These are phyloP conservation scores for Syngnathus typhle DNA, from an alignment of 2,113 vertebrate species.

Conservation along the genomic window DNA sequence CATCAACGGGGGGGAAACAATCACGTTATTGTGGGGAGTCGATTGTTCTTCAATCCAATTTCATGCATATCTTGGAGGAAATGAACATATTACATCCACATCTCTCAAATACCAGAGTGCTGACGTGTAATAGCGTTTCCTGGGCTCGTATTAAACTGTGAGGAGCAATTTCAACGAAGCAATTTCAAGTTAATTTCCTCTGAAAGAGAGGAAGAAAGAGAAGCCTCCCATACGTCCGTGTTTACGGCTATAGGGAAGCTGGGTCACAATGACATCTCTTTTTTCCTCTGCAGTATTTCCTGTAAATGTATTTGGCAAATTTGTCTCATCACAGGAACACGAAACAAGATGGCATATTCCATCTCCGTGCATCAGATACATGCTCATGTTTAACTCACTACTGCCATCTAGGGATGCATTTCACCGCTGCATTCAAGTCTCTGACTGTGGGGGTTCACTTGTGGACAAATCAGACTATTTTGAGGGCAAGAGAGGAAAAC, in stretches of 20 bases:
- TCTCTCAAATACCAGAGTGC: slow-evolving; percentile 36
- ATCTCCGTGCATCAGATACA: slow-evolving; percentile 16
- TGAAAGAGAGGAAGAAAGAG: slow-evolving; percentile 25
- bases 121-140: slow-evolving; percentile 40
- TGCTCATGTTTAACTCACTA: slow-evolving; percentile 65
- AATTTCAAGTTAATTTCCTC: slow-evolving; percentile 62
- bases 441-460: neutral
- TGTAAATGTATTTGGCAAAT: slow-evolving; percentile 40
- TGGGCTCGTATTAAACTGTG: slow-evolving; percentile 32
- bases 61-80: slow-evolving; percentile 28
- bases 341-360: slow-evolving; percentile 29
- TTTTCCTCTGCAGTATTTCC: slow-evolving; percentile 21
- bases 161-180: slow-evolving; percentile 54
- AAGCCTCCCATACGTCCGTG: slow-evolving; percentile 36
- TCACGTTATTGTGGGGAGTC: slow-evolving; percentile 11
- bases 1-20: slow-evolving; percentile 19
- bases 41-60: slow-evolving; percentile 25
- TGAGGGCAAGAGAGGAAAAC: neutral
- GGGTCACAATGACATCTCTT: slow-evolving; percentile 15
- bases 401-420: slow-evolving; percentile 75
- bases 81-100: slow-evolving; percentile 36
- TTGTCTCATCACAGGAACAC: slow-evolving; percentile 33
- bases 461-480: neutral
- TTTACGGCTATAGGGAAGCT: slow-evolving; percentile 42
- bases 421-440: slow-evolving; percentile 8